phyloP scores from a whole-genome alignment of 2,113 vertebrate species.

The Psephotus haematonotus region DNA sequence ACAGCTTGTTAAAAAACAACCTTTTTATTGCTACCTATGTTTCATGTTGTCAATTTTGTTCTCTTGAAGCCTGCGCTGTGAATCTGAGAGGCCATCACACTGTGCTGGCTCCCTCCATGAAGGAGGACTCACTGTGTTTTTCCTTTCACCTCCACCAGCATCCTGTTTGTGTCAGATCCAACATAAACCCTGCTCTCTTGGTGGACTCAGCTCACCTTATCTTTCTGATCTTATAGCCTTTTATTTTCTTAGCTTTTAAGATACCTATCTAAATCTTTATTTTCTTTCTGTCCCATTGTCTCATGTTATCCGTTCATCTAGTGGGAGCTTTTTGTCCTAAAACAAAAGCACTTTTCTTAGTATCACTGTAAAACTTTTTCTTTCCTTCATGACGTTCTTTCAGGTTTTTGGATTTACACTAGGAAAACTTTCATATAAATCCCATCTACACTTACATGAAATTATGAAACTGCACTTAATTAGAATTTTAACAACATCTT shows the following conservation, averaged over 20 bases:
- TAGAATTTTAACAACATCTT: not conserved
- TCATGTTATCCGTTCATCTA: not conserved
- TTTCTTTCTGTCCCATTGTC: not conserved
- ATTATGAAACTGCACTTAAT: not conserved
- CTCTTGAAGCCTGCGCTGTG: not conserved
- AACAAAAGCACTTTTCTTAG: not conserved
- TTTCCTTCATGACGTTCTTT: not conserved
- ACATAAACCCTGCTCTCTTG: not conserved
- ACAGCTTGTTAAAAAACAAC: not conserved
- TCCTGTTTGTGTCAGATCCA: not conserved
- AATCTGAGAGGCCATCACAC: not conserved
- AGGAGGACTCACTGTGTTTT: not conserved
- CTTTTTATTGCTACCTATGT: not conserved
- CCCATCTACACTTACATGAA: not conserved
- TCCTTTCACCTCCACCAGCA: not conserved
- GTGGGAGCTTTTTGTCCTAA: not conserved
- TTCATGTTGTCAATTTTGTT: not conserved
- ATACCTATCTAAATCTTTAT: not conserved
- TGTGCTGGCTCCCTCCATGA: not conserved
- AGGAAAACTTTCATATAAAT: not conserved
- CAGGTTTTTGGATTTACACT: not conserved
- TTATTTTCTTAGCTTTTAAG: slow-evolving; percentile 17
- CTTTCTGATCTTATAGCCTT: not conserved
- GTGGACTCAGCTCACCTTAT: not conserved
- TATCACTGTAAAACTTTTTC: not conserved